Base-by-base conservation (phyloP, 2,888 invertebrate species). In the Abscondita cerata region DNA sequence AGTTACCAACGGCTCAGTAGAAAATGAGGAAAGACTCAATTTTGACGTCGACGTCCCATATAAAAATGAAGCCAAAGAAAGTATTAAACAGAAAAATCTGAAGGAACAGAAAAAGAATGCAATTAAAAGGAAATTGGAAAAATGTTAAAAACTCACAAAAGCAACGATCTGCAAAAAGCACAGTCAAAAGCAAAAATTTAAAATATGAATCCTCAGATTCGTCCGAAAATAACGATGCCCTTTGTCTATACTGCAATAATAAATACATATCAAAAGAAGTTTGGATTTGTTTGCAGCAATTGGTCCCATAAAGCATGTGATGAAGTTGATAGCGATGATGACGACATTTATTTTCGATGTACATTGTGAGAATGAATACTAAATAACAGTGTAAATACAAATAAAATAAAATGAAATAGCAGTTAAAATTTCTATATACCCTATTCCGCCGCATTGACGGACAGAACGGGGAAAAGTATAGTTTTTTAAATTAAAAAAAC, bases 321-420 rank as follows among this genome's bases (percentile, higher is more conserved):
- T 9, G 36, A 36, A 8, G 11, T 44, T 18, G 44, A 18, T n/a
- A 44, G 18, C 44, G 44, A 44, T 5, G 44, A 18, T 4, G 44
- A 44, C 44, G 44, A 44, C 16, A 44, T 44, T 44, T 18, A 18
- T 44, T 44, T 44, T 44, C 18, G 18, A 44, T 44, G 44, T 18
- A 19, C 16, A 44, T 44, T 44, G 16, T 44, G 44, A 13, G 16
- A 16, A 41, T 41, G 41, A 15, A 44, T 18, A 44, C 9, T 44
- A n/a, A n/a, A n/a, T n/a, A n/a, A n/a, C n/a, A n/a, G n/a, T n/a
- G n/a, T n/a, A n/a, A n/a, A n/a, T n/a, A n/a, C n/a, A n/a, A n/a
- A n/a, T n/a, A n/a, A n/a, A n/a, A n/a, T n/a, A n/a, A n/a, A n/a
- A n/a, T n/a, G n/a, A n/a, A n/a, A n/a, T n/a, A n/a, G n/a, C n/a